Percentiles rank a stretch among this genome's conserved stretches.
phyloP scores from a whole-genome alignment of 2,797 vertebrate species.

The Xiphorhynchus erythropygius region DNA sequence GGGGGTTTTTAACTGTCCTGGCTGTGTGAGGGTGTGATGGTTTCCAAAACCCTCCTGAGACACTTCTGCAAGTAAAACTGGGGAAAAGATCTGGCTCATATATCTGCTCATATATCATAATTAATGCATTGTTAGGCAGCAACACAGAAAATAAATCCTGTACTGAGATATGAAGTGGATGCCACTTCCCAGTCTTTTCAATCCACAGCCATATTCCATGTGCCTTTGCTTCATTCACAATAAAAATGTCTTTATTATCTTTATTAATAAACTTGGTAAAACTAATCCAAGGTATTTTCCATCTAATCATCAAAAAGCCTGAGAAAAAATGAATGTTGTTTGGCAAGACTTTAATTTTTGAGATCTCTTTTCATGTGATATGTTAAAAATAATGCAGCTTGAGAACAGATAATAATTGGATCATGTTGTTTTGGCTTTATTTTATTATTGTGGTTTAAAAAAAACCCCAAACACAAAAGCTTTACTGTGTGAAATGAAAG shows the following conservation, averaged over 20 bases:
- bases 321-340: conserved; percentile 6
- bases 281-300: not conserved
- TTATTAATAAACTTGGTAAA: not conserved
- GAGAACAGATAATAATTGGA: not conserved
- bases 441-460: not conserved
- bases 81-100: not conserved
- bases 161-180: not conserved
- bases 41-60: not conserved
- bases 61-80: not conserved
- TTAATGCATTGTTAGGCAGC: not conserved
- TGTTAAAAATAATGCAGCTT: not conserved
- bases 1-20: not conserved
- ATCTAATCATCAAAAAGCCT: not conserved
- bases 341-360: conserved; percentile 16
- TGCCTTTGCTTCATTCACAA: not conserved
- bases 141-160: not conserved
- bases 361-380: not conserved
- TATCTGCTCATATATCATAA: not conserved
- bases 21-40: not conserved
- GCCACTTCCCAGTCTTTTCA: not conserved
- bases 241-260: not conserved
- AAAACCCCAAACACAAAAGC: not conserved
- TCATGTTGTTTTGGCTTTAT: not conserved
- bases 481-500: conserved; percentile 41
- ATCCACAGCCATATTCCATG: not conserved